phyloP scores from a whole-genome alignment of 2,797 vertebrate genomes.

The Poeciliopsis paucimaculata region DNA sequence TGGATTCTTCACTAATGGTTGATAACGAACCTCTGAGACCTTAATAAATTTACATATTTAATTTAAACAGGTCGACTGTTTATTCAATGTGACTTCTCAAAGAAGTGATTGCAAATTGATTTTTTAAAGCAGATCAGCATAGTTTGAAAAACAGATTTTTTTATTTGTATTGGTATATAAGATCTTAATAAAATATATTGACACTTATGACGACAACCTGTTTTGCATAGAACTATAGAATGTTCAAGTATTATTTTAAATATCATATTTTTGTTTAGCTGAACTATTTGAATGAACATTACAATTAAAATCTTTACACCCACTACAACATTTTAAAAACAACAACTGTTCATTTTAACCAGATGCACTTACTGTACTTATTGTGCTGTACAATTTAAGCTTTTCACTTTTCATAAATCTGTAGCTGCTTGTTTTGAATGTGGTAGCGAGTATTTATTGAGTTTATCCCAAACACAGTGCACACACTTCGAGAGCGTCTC shows the following conservation, averaged over 20 bases:
- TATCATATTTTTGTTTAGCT: neutral
- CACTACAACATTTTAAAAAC: neutral
- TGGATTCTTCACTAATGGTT: neutral
- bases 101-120: neutral
- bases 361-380: neutral
- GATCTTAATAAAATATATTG: neutral
- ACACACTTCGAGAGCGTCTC: slow-evolving; percentile 8
- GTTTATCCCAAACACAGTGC: neutral
- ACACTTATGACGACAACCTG: neutral
- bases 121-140: neutral
- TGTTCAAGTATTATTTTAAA: neutral
- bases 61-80: neutral
- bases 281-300: neutral
- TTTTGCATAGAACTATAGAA: neutral
- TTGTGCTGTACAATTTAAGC: neutral
- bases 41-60: neutral
- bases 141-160: neutral
- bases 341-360: neutral
- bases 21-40: neutral
- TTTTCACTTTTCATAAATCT: neutral
- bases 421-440: neutral
- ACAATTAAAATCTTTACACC: neutral
- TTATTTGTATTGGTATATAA: neutral
- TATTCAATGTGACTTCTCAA: neutral
- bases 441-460: neutral